Conservation (phyloP, 2,113 vertebrate species). For the Oxyruncus cristatus region DNA sequence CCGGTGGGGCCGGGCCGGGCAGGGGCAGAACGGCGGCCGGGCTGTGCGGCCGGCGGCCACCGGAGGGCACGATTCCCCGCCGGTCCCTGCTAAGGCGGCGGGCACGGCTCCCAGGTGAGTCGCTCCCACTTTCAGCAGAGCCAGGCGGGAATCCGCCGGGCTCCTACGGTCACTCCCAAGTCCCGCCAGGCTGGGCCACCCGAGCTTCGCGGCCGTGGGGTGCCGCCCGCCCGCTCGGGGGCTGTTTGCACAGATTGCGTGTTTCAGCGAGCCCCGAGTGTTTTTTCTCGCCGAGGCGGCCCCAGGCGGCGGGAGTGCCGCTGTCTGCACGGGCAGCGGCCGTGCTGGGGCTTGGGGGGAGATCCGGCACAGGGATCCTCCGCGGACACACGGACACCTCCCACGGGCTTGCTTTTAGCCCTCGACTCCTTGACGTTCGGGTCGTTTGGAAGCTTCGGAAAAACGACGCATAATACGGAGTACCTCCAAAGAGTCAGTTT, state of each 20-base stretch:
- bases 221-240: neutral
- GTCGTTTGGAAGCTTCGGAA: neutral
- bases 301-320: neutral
- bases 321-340: neutral
- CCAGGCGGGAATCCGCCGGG: neutral
- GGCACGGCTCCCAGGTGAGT: neutral
- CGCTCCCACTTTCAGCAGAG: neutral
- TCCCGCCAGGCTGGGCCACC: neutral
- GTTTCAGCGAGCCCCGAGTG: neutral
- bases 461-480: too few relatives aligned
- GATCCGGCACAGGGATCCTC: neutral
- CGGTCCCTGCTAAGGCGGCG: neutral
- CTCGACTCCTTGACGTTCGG: neutral
- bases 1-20: neutral
- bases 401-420: neutral
- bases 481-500: neutral
- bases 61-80: slow-evolving; percentile 82
- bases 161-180: neutral
- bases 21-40: neutral
- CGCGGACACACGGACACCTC: neutral
- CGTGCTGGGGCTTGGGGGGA: neutral
- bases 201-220: too few relatives aligned
- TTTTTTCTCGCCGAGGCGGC: rapidly evolving
- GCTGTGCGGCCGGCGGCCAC: slow-evolving; percentile 75
- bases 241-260: neutral